Percentiles rank a stretch among this genome's conserved stretches.
phyloP scores from a whole-genome alignment of 2,888 invertebrate genomes.

The Tipula confusa region DNA sequence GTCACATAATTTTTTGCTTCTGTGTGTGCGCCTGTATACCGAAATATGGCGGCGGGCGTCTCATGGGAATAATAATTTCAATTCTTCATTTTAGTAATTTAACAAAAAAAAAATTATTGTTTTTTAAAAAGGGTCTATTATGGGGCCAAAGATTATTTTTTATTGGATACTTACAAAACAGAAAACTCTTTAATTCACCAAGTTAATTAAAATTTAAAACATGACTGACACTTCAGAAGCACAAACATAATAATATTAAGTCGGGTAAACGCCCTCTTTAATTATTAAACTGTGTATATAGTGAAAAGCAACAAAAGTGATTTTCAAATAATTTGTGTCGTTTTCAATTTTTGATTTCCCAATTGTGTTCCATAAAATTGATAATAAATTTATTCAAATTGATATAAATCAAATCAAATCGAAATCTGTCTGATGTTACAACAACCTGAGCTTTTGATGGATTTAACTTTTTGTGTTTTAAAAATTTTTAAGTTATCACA shows the following conservation, averaged over 20 bases:
- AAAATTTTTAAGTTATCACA: too few relatives aligned
- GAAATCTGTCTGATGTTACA: neutral
- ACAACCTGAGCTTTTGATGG: neutral
- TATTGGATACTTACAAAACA: neutral
- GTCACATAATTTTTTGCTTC: neutral
- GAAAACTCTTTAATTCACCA: neutral
- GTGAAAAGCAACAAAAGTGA: neutral
- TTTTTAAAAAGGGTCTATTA: neutral
- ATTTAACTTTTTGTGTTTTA: neutral
- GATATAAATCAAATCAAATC: neutral
- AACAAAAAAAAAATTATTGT: neutral
- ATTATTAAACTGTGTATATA: neutral
- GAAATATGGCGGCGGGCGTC: neutral
- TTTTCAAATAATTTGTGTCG: neutral
- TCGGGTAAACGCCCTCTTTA: too few relatives aligned
- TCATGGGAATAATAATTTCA: conserved; percentile 5
- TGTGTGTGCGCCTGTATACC: neutral
- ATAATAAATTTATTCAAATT: neutral
- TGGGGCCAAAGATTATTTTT: neutral
- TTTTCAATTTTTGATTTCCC: neutral
- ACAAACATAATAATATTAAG: neutral
- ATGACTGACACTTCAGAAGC: neutral
- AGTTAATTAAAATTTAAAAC: neutral
- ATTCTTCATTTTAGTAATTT: neutral
- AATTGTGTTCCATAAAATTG: neutral